Conservation (phyloP, 2,113 vertebrate species). For the Heliornis fulica region DNA sequence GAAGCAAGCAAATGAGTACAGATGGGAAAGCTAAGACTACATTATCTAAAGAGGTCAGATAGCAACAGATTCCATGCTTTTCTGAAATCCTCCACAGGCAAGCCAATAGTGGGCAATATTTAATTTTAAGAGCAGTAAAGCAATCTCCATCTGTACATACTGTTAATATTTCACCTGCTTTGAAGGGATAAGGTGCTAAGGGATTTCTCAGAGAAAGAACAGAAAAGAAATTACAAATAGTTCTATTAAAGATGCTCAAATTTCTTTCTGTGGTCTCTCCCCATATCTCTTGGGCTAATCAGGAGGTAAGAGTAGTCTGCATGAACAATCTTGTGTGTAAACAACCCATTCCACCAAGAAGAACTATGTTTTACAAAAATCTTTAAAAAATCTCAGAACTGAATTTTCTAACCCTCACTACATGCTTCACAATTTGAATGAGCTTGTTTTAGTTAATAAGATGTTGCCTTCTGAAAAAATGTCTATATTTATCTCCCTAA, state of each 20-base stretch:
- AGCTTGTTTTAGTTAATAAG: background rate
- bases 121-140: slow-evolving; percentile 9
- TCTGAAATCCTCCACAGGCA: background rate
- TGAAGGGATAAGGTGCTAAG: background rate
- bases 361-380: background rate
- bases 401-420: background rate
- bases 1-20: background rate
- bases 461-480: background rate
- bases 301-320: background rate
- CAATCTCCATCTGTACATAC: background rate
- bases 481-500: rapidly evolving
- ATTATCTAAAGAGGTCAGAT: background rate
- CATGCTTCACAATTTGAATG: background rate
- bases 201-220: background rate
- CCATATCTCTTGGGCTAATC: background rate
- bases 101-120: background rate
- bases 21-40: background rate
- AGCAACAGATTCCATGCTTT: background rate
- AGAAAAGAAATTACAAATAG: background rate
- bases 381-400: background rate
- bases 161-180: background rate
- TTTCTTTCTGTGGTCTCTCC: background rate
- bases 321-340: background rate
- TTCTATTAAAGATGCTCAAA: background rate
- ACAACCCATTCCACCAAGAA: background rate